A percentile compares a stretch with the other conserved stretches of the same genome.
These are phyloP conservation scores for Rhabdornis inornatus DNA, from an alignment of 2,113 vertebrate species.

Conservation along the genomic window DNA sequence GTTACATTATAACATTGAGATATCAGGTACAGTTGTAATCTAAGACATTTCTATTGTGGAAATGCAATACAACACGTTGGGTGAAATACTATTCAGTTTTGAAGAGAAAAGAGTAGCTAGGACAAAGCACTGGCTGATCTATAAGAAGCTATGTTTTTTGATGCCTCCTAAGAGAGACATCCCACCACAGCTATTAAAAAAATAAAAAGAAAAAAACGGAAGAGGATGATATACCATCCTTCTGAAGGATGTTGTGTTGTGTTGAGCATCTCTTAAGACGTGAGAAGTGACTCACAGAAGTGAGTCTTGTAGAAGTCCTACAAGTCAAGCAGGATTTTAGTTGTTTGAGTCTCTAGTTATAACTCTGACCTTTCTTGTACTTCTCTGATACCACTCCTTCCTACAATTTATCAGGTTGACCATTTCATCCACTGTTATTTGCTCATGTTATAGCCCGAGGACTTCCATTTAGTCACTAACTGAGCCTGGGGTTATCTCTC, in stretches of 20 bases:
- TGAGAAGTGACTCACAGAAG: rapidly evolving
- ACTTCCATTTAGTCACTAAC: neutral
- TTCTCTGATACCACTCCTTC: neutral
- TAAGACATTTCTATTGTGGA: neutral
- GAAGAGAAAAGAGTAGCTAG: neutral
- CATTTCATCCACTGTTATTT: neutral
- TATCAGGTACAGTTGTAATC: neutral
- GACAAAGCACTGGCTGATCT: neutral
- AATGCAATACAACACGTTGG: rapidly evolving
- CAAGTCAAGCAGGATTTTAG: neutral
- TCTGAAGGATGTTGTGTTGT: neutral
- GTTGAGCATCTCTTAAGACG: neutral
- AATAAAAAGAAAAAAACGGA: neutral
- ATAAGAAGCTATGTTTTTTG: neutral
- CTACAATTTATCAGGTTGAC: neutral
- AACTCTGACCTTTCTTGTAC: neutral
- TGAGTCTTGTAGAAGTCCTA: too few species aligned
- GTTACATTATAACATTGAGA: neutral
- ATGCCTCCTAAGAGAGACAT: neutral
- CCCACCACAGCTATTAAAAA: neutral
- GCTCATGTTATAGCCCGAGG: neutral
- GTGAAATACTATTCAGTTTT: neutral
- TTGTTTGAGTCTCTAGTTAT: neutral
- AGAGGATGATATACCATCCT: neutral
- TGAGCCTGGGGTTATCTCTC: neutral